Evolutionary conservation across 2,113 vertebrate species (phyloP).

Genomic region (Nansenia antarctica): DNA sequence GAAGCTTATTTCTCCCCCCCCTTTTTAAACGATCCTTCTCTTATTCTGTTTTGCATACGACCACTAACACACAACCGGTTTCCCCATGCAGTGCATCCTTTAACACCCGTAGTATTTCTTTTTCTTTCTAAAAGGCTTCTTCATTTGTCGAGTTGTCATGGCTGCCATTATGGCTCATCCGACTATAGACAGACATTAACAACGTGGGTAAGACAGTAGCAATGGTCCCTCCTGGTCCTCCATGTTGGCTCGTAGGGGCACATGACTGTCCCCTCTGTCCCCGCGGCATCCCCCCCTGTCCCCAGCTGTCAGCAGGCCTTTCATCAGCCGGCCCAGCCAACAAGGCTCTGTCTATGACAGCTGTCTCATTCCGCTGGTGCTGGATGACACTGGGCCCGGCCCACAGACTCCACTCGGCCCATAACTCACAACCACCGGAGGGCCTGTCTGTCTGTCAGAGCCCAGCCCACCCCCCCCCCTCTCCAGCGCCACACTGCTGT

Average conservation of each 20-base stretch:
- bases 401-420: constrained; percentile 46
- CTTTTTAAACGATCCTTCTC: too few relatives aligned
- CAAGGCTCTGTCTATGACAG: constrained; percentile 55
- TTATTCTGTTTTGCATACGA: background rate
- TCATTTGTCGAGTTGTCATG: background rate
- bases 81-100: background rate
- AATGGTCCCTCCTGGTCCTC: background rate
- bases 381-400: constrained; percentile 56
- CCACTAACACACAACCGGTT: background rate
- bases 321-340: constrained; percentile 54
- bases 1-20: constrained; percentile 59
- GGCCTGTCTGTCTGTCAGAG: constrained; percentile 13
- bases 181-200: too few relatives aligned
- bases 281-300: constrained; percentile 40
- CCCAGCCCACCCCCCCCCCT: background rate
- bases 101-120: background rate
- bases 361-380: constrained; percentile 74
- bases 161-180: background rate
- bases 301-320: constrained; percentile 64
- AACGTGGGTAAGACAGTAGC: background rate
- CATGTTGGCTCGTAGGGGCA: background rate
- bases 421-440: constrained; percentile 37
- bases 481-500: background rate
- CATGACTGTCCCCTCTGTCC: constrained; percentile 40
- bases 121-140: background rate